Conservation (phyloP, 2,888 invertebrate species). For the Ceramica pisi region DNA sequence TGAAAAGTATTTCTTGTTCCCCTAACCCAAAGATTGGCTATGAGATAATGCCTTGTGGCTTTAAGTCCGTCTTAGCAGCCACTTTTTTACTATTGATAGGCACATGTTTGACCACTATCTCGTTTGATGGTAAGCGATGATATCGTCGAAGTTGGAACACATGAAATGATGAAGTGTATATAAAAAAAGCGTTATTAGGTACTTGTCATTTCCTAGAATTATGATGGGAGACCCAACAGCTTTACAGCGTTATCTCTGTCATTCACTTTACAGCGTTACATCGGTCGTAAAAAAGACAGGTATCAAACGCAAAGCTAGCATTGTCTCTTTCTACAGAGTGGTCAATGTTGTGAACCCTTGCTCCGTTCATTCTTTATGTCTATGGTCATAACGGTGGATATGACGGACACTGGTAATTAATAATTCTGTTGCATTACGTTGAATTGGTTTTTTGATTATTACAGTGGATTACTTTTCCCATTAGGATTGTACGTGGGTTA, state of each 20-base stretch:
- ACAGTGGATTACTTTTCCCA: background rate
- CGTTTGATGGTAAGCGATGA: too few species aligned
- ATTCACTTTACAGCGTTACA: background rate
- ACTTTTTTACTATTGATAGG: too few species aligned
- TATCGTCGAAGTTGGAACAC: too few species aligned
- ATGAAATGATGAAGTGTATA: too few species aligned
- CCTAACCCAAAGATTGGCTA: background rate
- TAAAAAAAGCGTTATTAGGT: background rate
- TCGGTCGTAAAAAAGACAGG: background rate
- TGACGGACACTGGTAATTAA: constrained; percentile 50
- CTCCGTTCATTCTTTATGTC: constrained; percentile 3
- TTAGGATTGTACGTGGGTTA: background rate
- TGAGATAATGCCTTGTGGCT: background rate
- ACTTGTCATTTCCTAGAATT: too few species aligned
- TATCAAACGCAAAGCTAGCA: background rate
- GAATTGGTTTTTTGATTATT: constrained; percentile 30
- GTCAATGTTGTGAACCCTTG: background rate
- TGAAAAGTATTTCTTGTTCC: background rate
- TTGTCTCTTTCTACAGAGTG: background rate
- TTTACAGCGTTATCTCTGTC: background rate
- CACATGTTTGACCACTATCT: too few species aligned
- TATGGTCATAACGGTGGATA: constrained; percentile 16
- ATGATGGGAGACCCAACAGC: background rate
- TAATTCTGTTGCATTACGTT: constrained; percentile 53
- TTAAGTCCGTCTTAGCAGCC: background rate